A percentile compares a stretch with the other conserved stretches of the same genome.
Evolutionary conservation across 2,113 vertebrate species (phyloP).

Genomic region (Saguinus midas): DNA sequence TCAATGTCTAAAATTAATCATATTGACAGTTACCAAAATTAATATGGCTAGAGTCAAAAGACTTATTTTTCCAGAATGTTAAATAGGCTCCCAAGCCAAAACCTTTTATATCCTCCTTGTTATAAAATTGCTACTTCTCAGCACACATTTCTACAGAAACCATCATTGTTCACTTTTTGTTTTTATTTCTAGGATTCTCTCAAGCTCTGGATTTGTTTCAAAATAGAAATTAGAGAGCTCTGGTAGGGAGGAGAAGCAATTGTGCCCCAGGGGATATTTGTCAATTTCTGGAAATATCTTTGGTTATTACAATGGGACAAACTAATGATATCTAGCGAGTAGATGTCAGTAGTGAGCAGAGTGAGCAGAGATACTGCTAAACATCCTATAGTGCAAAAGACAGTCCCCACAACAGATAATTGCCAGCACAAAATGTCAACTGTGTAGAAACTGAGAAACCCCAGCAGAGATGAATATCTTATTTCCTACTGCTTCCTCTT

Average conservation of each 20-base stretch:
- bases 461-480: not conserved
- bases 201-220: conserved; percentile 26
- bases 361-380: not conserved
- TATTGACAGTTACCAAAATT: not conserved
- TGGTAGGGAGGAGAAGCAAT: not conserved
- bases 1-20: not conserved
- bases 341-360: not conserved
- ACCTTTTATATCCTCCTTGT: not conserved
- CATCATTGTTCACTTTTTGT: not conserved
- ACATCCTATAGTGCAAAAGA: not conserved
- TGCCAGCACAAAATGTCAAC: not conserved
- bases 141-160: conserved; percentile 16
- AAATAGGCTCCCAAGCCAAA: conserved; percentile 36
- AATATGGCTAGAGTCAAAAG: not conserved
- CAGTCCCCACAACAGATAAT: not conserved
- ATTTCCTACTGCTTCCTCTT: conserved; percentile 25
- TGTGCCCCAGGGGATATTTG: not conserved
- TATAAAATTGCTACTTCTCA: conserved; percentile 25
- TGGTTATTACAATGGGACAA: not conserved
- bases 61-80: not conserved
- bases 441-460: not conserved
- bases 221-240: conserved; percentile 19
- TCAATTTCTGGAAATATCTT: not conserved
- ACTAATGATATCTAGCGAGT: not conserved
- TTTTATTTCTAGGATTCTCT: conserved; percentile 35